Evolutionary conservation across 2,888 invertebrate genomes (phyloP).

Genomic region (Pollenia griseotomentosa): DNA sequence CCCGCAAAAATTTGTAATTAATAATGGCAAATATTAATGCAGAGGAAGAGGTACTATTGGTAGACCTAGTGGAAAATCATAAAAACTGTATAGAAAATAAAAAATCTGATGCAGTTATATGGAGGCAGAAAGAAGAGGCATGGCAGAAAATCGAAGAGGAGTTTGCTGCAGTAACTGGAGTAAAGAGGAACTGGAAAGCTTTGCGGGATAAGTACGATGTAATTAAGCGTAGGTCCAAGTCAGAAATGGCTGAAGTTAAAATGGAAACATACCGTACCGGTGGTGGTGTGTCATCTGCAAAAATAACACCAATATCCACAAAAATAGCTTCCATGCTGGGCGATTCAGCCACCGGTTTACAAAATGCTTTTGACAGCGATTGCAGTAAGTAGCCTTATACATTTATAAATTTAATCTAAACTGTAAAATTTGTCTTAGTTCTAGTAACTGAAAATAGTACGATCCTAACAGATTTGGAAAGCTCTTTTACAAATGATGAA

Average conservation of each 20-base stretch:
- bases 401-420: not conserved
- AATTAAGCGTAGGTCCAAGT: not conserved
- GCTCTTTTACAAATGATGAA: no score
- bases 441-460: no score
- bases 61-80: no score
- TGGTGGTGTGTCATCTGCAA: not conserved
- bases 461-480: no score
- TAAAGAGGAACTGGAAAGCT: not conserved
- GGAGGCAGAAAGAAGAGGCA: constrained; percentile 11
- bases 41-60: no score
- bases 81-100: no score
- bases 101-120: not conserved
- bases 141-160: constrained; percentile 4
- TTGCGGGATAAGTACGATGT: not conserved
- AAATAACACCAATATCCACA: not conserved
- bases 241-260: not conserved
- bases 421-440: no score
- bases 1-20: no score
- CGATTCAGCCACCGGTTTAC: constrained; percentile 4
- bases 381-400: not conserved
- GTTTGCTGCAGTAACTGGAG: not conserved
- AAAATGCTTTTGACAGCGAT: constrained; percentile 10
- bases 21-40: no score
- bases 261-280: not conserved
- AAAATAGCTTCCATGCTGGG: constrained; percentile 20